Evolutionary conservation across 1,140 invertebrate species (phyloP), one percentile per base, ranked within the genome.

Genomic region (Brachionus koreanus): DNA sequence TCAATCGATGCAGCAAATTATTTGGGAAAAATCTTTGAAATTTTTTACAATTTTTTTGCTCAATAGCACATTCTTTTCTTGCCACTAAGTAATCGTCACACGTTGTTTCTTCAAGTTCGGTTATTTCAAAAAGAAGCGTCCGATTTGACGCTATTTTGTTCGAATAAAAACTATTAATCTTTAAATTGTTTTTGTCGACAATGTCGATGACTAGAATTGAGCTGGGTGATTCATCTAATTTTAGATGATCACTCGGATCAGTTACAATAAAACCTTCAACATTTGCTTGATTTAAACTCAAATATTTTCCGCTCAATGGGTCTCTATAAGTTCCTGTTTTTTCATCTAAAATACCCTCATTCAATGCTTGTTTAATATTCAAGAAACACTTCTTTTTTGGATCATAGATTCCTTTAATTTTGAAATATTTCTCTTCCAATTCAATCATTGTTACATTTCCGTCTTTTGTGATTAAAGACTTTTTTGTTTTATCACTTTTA

Each of bases 91-190:
- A 9, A 9, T 77, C n/a, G n/a, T n/a, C 46, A 23, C 1, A 69
- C 19, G 12, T 43, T 39, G 37, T 69, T 19, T 69, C 16, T 35
- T 39, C 65, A 33, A 23, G 13, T 77, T 77, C 16, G 16, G 74
- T 77, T n/a, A 77, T 46, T 49, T 77, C 74, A 61, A 57, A 77
- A 10, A 77, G 42, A 37, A 77, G 3, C 5, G 74, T 77, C 23
- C 25, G 35, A 77, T 52, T 29, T 33, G 16, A 2, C 6, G 16
- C 0, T 12, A 61, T 12, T 42, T 79, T 79, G 12, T 42, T 79
- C 2, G 19, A 37, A 79, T 42, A 79, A 61, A 42, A 43, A 19
- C 49, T 79, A 6, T 79, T 19, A 5, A 57, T 43, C 35, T 79
- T 33, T 33, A 10, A 19, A 37, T 79, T 52, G 35, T 43, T 79